These are phyloP conservation scores for Ctenoplectra terminalis DNA, from an alignment of 1,140 invertebrate genomes.

Conservation along the genomic window DNA sequence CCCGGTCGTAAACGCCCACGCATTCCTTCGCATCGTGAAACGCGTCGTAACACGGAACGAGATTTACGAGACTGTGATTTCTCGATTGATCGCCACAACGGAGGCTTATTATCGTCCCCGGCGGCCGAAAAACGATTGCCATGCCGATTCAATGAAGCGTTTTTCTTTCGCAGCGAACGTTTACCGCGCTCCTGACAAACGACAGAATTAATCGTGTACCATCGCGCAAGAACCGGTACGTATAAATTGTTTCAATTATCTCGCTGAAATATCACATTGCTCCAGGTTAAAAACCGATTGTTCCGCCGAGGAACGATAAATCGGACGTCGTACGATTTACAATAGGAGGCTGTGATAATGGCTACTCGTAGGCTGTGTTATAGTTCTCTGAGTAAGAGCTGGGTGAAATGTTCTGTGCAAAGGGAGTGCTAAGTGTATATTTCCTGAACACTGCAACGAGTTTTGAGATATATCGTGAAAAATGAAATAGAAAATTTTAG, in stretches of 20 bases:
- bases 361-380: not conserved
- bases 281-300: not conserved
- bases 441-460: not conserved
- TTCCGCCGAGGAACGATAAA: not conserved
- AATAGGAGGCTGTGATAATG: conserved; percentile 1
- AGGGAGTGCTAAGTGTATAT: not conserved
- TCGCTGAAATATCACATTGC: conserved; percentile 29
- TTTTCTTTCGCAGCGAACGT: conserved; percentile 17
- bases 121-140: not conserved
- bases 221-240: conserved; percentile 1
- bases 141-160: not conserved
- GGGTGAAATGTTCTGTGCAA: conserved; percentile 1
- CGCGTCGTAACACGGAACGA: conserved; percentile 26
- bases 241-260: conserved; percentile 31
- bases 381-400: not conserved
- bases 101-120: conserved; percentile 33
- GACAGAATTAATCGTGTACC: conserved; percentile 40
- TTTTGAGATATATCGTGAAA: not conserved
- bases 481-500: not conserved
- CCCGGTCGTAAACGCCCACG: conserved; percentile 43
- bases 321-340: conserved; percentile 1
- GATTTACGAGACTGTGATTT: conserved; percentile 34
- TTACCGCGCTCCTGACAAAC: conserved; percentile 39
- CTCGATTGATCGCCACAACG: conserved; percentile 39
- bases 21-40: conserved; percentile 40